Percentiles rank a stretch among this genome's conserved stretches.
phyloP scores from a whole-genome alignment of 2,888 invertebrate species.

The Phasia obesa region DNA sequence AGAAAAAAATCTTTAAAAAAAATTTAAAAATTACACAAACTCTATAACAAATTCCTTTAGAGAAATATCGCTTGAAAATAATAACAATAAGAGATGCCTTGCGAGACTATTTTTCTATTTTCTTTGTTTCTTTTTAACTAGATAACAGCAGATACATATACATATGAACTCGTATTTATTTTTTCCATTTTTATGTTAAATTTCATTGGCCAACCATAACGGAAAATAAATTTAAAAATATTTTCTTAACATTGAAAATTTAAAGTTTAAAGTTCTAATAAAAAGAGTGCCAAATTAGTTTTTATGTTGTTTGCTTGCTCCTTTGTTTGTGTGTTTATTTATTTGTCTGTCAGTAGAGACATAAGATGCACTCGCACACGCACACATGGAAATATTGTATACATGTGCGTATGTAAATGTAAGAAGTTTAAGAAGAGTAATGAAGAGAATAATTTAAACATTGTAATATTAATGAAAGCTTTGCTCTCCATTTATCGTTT shows the following conservation, averaged over 20 bases:
- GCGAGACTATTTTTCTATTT: not conserved
- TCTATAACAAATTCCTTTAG: slow-evolving; percentile 5
- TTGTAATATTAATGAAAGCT: slow-evolving; percentile 81
- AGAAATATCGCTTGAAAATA: slow-evolving; percentile 17
- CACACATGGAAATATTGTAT: not conserved
- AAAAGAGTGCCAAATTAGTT: slow-evolving; percentile 61
- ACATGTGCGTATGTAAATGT: slow-evolving; percentile 1
- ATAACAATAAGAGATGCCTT: slow-evolving; percentile 48
- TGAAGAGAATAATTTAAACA: slow-evolving; percentile 79
- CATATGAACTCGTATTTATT: not conserved
- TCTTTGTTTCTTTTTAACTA: not conserved
- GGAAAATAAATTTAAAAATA: not conserved
- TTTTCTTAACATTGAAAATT: slow-evolving; percentile 40
- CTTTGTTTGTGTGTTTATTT: slow-evolving; percentile 51
- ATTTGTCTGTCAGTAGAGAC: slow-evolving; percentile 24
- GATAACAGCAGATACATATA: slow-evolving; percentile 52
- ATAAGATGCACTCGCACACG: not conserved
- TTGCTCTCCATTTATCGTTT: slow-evolving; percentile 78
- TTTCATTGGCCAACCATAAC: slow-evolving; percentile 38
- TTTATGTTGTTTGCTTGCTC: slow-evolving; percentile 41
- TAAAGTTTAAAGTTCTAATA: slow-evolving; percentile 52
- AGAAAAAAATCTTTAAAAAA: slow-evolving; percentile 52
- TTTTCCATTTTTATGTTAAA: slow-evolving; percentile 29
- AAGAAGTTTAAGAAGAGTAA: slow-evolving; percentile 33
- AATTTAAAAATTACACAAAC: slow-evolving; percentile 4